These are phyloP conservation scores for Lepidotrigona ventralis DNA, from an alignment of 1,140 invertebrate species.

Conservation along the genomic window DNA sequence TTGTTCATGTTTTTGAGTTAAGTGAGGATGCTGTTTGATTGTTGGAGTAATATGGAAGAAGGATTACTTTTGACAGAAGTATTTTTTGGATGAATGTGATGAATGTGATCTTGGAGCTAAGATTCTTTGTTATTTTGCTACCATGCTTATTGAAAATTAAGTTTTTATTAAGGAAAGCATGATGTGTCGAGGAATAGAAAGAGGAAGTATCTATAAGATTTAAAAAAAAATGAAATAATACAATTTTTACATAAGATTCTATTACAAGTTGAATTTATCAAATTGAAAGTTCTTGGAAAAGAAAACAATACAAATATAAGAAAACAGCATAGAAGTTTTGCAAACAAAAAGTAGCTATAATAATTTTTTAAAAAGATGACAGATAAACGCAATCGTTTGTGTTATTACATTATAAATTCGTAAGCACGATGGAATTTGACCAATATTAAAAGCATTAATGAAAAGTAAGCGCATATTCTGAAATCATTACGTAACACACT, in stretches of 20 bases:
- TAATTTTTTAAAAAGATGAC: not conserved
- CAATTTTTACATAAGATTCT: not conserved
- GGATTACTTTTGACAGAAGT: not conserved
- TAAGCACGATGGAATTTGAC: not conserved
- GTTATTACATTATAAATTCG: not conserved
- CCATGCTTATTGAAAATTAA: not conserved
- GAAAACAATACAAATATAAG: not conserved
- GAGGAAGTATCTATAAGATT: not conserved
- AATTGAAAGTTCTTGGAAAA: not conserved
- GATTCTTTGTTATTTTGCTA: not conserved
- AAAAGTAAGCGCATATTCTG: conserved; percentile 14
- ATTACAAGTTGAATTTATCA: not conserved
- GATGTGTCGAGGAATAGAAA: not conserved
- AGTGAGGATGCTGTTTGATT: not conserved
- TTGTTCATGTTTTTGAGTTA: not conserved
- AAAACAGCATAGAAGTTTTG: not conserved
- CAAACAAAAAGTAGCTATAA: not conserved
- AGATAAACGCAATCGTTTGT: not conserved
- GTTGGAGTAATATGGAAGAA: not conserved
- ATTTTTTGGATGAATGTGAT: not conserved
- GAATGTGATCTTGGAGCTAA: not conserved
- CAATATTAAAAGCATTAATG: not conserved
- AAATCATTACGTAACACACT: not conserved
- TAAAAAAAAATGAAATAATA: not conserved
- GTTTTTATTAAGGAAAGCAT: not conserved